Percentiles rank a stretch among this genome's conserved stretches.
These are phyloP conservation scores for Xyliphius kryptos DNA, from an alignment of 2,113 vertebrate species.

Conservation along the genomic window DNA sequence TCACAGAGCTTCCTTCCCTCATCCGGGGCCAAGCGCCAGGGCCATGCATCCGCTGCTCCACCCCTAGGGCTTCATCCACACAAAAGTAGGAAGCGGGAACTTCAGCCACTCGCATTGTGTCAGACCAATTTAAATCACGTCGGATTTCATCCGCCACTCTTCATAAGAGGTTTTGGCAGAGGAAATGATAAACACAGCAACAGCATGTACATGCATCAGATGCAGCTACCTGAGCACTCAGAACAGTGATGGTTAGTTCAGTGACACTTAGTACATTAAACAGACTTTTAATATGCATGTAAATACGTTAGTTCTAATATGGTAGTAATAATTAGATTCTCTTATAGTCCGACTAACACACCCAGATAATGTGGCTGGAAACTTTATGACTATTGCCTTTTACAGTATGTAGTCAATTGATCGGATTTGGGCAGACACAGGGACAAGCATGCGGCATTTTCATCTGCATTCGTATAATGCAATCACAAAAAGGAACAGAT, in stretches of 20 bases:
- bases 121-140: conserved; percentile 77
- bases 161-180: conserved; percentile 63
- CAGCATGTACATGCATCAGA: conserved; percentile 50
- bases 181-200: conserved; percentile 75
- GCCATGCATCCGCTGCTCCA: conserved; percentile 75
- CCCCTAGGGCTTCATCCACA: conserved; percentile 72
- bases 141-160: conserved; percentile 67
- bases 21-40: conserved; percentile 57
- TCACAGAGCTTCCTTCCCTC: conserved; percentile 80
- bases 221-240: conserved; percentile 7
- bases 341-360: no score
- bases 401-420: no score
- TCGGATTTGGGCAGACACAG: no score
- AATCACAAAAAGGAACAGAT: no score
- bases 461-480: no score
- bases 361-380: no score
- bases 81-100: conserved; percentile 95
- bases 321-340: no score
- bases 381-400: no score
- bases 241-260: conserved; percentile 31
- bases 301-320: no score
- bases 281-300: no score
- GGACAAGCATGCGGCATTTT: no score
- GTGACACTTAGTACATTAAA: no score
- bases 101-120: conserved; percentile 71